phyloP scores from a whole-genome alignment of 2,113 vertebrate species.

The Neodontobutis hainanensis region DNA sequence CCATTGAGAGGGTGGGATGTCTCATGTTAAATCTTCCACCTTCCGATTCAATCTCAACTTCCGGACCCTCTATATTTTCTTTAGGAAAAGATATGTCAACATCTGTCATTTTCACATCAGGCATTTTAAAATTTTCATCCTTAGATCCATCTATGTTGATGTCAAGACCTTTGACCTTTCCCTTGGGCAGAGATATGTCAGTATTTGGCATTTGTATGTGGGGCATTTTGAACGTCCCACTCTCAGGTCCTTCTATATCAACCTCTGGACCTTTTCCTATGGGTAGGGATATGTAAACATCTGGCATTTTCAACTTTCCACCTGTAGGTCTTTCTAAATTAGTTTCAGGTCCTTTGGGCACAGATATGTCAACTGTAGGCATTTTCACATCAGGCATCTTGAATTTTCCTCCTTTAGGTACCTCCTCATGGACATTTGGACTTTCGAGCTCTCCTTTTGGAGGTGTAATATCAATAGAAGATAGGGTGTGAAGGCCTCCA shows the following conservation, averaged over 20 bases:
- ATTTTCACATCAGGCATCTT: conserved; percentile 52
- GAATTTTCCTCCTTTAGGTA: conserved; percentile 52
- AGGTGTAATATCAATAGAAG: conserved; percentile 30
- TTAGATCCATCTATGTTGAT: conserved; percentile 25
- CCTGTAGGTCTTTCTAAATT: conserved; percentile 11
- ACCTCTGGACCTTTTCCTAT: conserved; percentile 53
- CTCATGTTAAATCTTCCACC: conserved; percentile 58
- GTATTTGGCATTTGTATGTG: conserved; percentile 55
- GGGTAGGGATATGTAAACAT: conserved; percentile 63
- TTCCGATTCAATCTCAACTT: neutral
- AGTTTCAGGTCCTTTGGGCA: conserved; percentile 30
- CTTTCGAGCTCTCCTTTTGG: conserved; percentile 31
- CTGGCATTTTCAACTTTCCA: conserved; percentile 70
- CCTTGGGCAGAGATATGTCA: conserved; percentile 36
- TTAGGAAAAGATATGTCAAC: conserved; percentile 62
- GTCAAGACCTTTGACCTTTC: conserved; percentile 45
- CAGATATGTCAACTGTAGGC: conserved; percentile 55
- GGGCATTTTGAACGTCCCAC: conserved; percentile 46
- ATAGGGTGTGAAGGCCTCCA: conserved; percentile 58
- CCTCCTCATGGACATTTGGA: conserved; percentile 41
- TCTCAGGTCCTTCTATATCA: conserved; percentile 40
- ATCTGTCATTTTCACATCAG: conserved; percentile 15
- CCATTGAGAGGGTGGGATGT: conserved; percentile 43
- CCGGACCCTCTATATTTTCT: conserved; percentile 27
- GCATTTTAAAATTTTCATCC: conserved; percentile 36